Evolutionary conservation across 1,140 invertebrate genomes (phyloP).

Genomic region (Olivierus martensii): DNA sequence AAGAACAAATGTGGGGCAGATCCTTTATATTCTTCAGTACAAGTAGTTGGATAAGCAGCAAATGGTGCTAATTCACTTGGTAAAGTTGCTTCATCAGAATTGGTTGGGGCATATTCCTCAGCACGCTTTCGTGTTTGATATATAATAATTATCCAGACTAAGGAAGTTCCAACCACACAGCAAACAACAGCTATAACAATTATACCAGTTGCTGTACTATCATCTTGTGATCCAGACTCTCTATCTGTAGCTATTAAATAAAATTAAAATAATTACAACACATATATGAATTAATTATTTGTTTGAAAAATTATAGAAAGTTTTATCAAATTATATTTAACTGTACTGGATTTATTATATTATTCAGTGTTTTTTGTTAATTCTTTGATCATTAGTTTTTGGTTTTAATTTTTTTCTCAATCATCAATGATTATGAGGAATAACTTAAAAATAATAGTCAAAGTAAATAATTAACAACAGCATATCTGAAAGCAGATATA

Average conservation of each 20-base stretch:
- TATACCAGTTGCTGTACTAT: slow-evolving; percentile 58
- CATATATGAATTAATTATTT: neutral
- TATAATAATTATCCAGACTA: slow-evolving; percentile 83
- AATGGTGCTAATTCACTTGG: slow-evolving; percentile 4
- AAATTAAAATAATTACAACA: neutral
- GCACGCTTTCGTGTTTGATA: slow-evolving; percentile 60
- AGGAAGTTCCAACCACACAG: slow-evolving; percentile 73
- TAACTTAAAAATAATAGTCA: too few species aligned
- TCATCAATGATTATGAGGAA: too few species aligned
- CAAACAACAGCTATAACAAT: slow-evolving; percentile 79
- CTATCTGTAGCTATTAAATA: neutral
- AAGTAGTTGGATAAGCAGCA: neutral
- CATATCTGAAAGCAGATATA: too few species aligned
- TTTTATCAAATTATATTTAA: too few species aligned
- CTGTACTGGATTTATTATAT: too few species aligned
- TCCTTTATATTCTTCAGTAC: slow-evolving; percentile 2
- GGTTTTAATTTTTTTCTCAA: too few species aligned
- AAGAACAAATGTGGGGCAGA: slow-evolving; percentile 6
- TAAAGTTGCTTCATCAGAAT: neutral
- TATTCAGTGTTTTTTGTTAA: too few species aligned
- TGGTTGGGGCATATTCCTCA: slow-evolving; percentile 7
- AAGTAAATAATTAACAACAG: too few species aligned
- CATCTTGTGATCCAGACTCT: slow-evolving; percentile 32
- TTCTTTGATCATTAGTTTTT: too few species aligned
- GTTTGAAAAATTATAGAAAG: too few species aligned